Evolutionary conservation across 1,140 invertebrate species (phyloP).

Genomic region (Euura lappo): DNA sequence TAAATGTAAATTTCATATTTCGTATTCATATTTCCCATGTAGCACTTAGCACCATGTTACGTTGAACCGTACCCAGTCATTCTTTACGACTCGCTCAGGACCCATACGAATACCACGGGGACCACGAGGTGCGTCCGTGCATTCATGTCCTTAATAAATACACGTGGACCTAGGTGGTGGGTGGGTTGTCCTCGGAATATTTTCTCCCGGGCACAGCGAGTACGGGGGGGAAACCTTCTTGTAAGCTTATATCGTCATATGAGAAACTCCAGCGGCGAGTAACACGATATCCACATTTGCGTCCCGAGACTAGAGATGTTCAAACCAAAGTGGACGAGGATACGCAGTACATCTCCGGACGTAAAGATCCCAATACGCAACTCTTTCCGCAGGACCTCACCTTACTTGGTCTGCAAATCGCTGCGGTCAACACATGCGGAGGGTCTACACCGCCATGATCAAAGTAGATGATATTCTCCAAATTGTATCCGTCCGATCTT

Average conservation of each 20-base stretch:
- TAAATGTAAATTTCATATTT: constrained; percentile 8
- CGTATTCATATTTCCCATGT: constrained; percentile 7
- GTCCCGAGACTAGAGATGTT: constrained; percentile 5
- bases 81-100: background rate
- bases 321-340: constrained; percentile 13
- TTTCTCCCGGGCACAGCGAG: background rate
- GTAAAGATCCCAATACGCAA: background rate
- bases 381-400: background rate
- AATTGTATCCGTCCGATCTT: too few relatives aligned
- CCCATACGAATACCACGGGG: too few relatives aligned
- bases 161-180: background rate
- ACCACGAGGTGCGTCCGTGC: background rate
- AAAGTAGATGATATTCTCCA: too few relatives aligned
- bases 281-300: constrained; percentile 7
- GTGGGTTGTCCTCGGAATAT: background rate
- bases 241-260: constrained; percentile 1
- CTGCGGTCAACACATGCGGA: too few relatives aligned
- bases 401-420: background rate
- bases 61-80: background rate
- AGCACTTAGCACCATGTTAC: constrained; percentile 6
- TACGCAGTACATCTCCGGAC: background rate
- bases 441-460: too few relatives aligned
- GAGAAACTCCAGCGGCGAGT: constrained; percentile 6
- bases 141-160: background rate
- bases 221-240: background rate